Conservation (phyloP, 2,888 invertebrate genomes). For the Drosophila stalkeri region DNA sequence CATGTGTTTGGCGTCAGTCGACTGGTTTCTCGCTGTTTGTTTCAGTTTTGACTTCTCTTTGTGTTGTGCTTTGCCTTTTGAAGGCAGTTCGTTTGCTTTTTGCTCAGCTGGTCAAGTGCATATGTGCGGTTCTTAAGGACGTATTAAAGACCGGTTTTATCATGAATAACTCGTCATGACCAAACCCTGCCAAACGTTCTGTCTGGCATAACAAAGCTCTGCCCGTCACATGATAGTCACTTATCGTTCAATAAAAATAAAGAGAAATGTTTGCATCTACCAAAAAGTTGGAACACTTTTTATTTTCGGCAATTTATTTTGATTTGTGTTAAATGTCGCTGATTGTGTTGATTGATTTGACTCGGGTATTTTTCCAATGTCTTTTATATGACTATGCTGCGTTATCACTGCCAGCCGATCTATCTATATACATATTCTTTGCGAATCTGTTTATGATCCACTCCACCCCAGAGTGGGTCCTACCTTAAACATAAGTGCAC, state of each 20-base stretch:
- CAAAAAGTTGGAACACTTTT: constrained; percentile 11
- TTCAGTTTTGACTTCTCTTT: constrained; percentile 34
- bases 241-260: constrained; percentile 35
- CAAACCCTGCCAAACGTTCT: constrained; percentile 49
- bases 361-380: constrained; percentile 67
- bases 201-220: constrained; percentile 9
- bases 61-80: constrained; percentile 39
- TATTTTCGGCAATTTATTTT: constrained; percentile 64
- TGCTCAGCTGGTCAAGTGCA: constrained; percentile 69
- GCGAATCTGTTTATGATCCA: constrained; percentile 30
- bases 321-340: constrained; percentile 67
- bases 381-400: constrained; percentile 21
- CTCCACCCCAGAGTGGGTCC: constrained; percentile 36
- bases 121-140: constrained; percentile 71
- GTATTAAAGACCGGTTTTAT: constrained; percentile 62
- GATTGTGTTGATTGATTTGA: constrained; percentile 76
- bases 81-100: constrained; percentile 75
- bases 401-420: constrained; percentile 27
- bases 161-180: constrained; percentile 35
- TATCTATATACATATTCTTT: background rate
- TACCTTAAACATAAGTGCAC: constrained; percentile 51
- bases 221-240: constrained; percentile 37
- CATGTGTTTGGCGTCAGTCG: background rate
- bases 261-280: constrained; percentile 29
- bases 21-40: constrained; percentile 18